Base-by-base conservation (phyloP, 1,140 invertebrate species). In the Ceratina calcarata region DNA sequence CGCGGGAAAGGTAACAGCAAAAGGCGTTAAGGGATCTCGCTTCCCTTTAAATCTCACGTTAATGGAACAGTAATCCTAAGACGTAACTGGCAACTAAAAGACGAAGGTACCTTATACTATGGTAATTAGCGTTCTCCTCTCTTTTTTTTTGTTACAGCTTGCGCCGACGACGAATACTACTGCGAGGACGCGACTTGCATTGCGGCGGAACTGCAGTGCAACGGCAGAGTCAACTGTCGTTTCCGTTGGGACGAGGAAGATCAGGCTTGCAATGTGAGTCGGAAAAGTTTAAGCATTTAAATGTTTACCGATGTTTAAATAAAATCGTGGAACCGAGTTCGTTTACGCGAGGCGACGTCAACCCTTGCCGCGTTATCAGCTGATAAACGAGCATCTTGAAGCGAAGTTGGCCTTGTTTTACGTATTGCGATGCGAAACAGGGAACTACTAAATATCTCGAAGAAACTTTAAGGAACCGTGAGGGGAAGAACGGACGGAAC, bases 151-250 rank as follows among this genome's bases (percentile, higher is more conserved):
- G 18, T 78, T 78, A 16, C 84, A 92, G 93, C 91, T 15, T 95
- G 94, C 77, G 86, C 80, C 0, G 93, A 93, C 0, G 92, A 95
- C 20, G 96, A 97, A 87, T 97, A 96, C 89, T 96, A 98, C 91
- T 98, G 97, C 89, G 96, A 97, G 88, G 97, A 98, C 88, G 95
- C 95, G 49, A 97, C 95, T 0, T 98, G 97, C 91, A 98, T 98
- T 69, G 94, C 95, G 16, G 86, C 83, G 0, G 87, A 92, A 0
- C 93, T 98, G n/a, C 92, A 92, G 75, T 98, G 98, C 89, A 97
- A 98, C 90, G 90, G 91, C 0, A 92, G 94, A 60, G 94, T 94
- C 68, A 97, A 98, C 89, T 98, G 97, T 90, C 94, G 97, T 82
- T 95, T 97, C 87, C 95, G 96, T 64, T 97, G 96, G 92, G 97